A percentile compares a stretch with the other conserved stretches of the same genome.
Conservation (phyloP, 1,140 invertebrate species). For the Caenorhabditis briggsae region DNA sequence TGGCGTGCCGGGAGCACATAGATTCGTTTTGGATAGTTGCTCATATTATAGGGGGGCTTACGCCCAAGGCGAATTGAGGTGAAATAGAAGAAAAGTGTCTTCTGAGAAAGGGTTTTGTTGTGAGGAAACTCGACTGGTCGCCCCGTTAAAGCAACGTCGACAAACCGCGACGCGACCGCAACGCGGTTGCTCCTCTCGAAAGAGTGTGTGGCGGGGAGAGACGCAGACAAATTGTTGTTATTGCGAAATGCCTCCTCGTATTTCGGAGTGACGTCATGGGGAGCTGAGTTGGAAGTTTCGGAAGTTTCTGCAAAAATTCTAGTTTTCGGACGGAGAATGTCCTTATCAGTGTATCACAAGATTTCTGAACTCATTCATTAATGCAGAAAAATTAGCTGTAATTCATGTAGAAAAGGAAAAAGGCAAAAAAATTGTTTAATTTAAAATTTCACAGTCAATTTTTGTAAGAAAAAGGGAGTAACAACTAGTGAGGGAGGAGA, state of each 20-base stretch:
- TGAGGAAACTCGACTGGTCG: not conserved
- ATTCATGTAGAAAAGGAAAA: not conserved
- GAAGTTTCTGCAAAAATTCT: not conserved
- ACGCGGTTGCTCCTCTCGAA: not conserved
- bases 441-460: not conserved
- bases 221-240: conserved; percentile 1
- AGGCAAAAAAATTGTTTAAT: not conserved
- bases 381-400: too few relatives aligned
- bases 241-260: not conserved
- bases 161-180: conserved; percentile 29
- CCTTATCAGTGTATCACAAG: not conserved
- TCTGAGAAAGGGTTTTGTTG: not conserved
- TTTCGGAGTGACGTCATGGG: not conserved
- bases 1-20: conserved; percentile 51
- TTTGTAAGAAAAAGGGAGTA: not conserved
- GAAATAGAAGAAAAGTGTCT: conserved; percentile 3
- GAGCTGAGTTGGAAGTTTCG: not conserved
- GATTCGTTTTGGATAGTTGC: conserved; percentile 48
- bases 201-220: not conserved
- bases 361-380: too few relatives aligned
- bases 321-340: not conserved
- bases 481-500: not conserved
- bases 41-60: conserved; percentile 7
- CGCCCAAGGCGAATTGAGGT: not conserved
- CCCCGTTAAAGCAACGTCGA: conserved; percentile 40